Evolutionary conservation across 2,888 invertebrate species (phyloP), one percentile per base, ranked within the genome.

Genomic region (Aphidoletes aphidimyza): DNA sequence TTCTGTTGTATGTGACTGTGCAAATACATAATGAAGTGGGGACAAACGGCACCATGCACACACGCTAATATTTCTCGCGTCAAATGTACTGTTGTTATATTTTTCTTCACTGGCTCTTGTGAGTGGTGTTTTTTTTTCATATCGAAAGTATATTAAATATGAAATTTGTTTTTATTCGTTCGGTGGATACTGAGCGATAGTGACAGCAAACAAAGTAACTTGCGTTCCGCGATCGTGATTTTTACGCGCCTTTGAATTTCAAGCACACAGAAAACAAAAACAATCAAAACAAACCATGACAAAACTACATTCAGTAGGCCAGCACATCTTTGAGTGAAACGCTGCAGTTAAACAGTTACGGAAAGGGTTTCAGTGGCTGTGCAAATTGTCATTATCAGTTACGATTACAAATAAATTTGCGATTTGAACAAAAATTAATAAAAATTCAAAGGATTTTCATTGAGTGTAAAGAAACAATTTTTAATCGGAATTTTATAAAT

Each of bases 71-170:
- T 34, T 69, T 14, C 34, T 69, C 69, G 11, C 69, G 54, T 54
- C 54, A 54, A 54, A 54, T 54, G 54, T 69, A 30, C 17, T 69
- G 69, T 69, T 69, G 69, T 69, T 69, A 69, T 69, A 30, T 69
- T 69, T 69, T 69, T 69, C 5, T 22, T 54, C 17, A 17, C 47
- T 47, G 17, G 8, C 17, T 47, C 17, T 2, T 19, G 8, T 19
- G 8, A 3, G 8, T 47, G 6, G 2, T 47, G 6, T 47, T 3
- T 54, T 54, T 54, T 30, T 30, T 69, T 69, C 30, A 54, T 54
- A n/a, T 69, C 69, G 69, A 69, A 69, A 69, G 69, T 69, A n/a
- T n/a, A 69, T 69, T 69, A 69, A 69, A 69, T 69, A 69, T 69
- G 69, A 34, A 69, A 69, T 69, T 69, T 30, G 69, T 69, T 69